These are phyloP conservation scores for Pachyrhynchus sulphureomaculatus DNA, from an alignment of 1,140 invertebrate genomes.

Conservation along the genomic window DNA sequence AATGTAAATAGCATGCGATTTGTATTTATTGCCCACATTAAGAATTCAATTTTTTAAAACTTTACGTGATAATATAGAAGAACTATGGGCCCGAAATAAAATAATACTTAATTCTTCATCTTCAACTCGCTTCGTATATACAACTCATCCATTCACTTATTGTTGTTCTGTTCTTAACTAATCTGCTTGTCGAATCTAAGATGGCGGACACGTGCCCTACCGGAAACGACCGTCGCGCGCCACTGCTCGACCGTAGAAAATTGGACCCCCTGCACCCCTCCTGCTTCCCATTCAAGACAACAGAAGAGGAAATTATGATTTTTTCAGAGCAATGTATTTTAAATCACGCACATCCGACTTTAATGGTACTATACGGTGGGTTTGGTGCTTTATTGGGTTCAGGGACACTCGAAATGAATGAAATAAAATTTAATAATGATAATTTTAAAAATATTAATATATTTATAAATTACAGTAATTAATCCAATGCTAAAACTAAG, in stretches of 20 bases:
- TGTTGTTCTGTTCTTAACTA: conserved; percentile 4
- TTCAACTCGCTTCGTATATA: too few species aligned
- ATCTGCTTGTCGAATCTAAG: conserved; percentile 34
- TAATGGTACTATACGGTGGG: conserved; percentile 5
- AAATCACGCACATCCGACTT: conserved; percentile 28
- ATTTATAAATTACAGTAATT: too few species aligned
- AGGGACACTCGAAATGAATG: background rate
- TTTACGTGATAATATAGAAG: too few species aligned
- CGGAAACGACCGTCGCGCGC: conserved; percentile 43
- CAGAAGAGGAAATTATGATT: conserved; percentile 29
- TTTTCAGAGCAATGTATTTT: conserved; percentile 26
- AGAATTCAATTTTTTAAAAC: too few species aligned
- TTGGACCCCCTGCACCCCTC: conserved; percentile 21
- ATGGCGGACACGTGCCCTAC: conserved; percentile 49
- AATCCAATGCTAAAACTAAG: too few species aligned
- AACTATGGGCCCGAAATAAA: too few species aligned
- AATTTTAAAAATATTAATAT: too few species aligned
- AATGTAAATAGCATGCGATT: too few species aligned
- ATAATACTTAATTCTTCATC: too few species aligned
- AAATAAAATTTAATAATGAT: too few species aligned
- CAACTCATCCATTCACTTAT: background rate
- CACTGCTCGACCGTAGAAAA: conserved; percentile 47
- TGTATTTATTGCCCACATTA: too few species aligned
- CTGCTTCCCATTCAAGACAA: conserved; percentile 26
- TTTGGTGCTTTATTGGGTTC: conserved; percentile 30